Base-by-base conservation (phyloP, 2,797 vertebrate species). In the Danionella dracula region DNA sequence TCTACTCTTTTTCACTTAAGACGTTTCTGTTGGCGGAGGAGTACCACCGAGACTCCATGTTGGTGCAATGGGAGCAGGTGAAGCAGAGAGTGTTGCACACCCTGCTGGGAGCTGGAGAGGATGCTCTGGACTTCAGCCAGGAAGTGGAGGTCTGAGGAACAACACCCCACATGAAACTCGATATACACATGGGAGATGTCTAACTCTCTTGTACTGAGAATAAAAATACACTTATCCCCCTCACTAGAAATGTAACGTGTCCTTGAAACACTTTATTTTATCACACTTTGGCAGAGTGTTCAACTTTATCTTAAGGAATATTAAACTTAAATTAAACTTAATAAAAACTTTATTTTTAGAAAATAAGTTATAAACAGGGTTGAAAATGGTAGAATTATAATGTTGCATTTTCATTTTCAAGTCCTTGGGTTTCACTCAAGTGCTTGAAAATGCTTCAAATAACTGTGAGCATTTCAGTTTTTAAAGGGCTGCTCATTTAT, bases 51-150 rank as follows among this genome's bases (percentile, higher is more conserved):
- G 97, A 99, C 76, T 98, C 95, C 7, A 98, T 99, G 96, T 80
- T 99, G 88, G 95, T 97, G 11, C 95, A 99, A 73, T 99, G 97
- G 97, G 97, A 99, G 80, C 96, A 98, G 84, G 94, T 97, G 76
- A 99, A 99, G 75, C 96, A 99, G 87, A 89, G 93, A 71, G 96
- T 99, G 66, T 87, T 99, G 58, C 94, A 98, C 81, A 98, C 96
- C 0, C 79, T 99, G 1, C 93, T 99, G 42, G 96, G 95, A 1
- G 95, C 95, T 1, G 97, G 95, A 72, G 97, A 99, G 76, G 97
- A 99, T 31, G 93, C 93, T 1, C 88, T 99, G 8, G 97, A 98
- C 84, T 96, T 99, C 76, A 97, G 90, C 76, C 96, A 99, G 73
- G 97, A 99, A 75, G 92, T 87, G 8, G 96, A 99, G 93, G 97